Percentiles rank a stretch among this genome's conserved stretches.
These are phyloP conservation scores for Spheniscus mendiculus DNA, from an alignment of 2,113 vertebrate genomes.

Conservation along the genomic window DNA sequence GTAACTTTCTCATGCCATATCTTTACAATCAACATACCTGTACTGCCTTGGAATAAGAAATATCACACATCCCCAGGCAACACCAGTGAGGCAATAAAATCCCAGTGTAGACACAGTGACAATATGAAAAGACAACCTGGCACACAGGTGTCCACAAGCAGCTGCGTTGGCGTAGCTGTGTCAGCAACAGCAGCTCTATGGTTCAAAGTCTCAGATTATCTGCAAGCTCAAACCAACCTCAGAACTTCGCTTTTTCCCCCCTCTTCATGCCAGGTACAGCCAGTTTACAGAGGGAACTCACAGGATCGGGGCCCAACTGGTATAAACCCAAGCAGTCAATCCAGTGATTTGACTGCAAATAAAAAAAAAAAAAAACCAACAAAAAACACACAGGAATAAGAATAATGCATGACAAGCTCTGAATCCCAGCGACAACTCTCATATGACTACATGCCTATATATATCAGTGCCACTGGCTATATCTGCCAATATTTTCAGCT, in stretches of 20 bases:
- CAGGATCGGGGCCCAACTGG: accelerated
- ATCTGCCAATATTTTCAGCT: not conserved
- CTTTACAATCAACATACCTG: not conserved
- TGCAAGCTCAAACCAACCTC: not conserved
- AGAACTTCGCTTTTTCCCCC: not conserved
- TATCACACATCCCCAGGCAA: not conserved
- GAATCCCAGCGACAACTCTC: not conserved
- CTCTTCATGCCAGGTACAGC: not conserved
- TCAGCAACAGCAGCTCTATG: not conserved
- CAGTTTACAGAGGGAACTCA: not conserved
- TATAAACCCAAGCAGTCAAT: not conserved
- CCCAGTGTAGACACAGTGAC: accelerated
- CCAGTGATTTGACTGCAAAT: not conserved
- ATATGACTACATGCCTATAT: accelerated
- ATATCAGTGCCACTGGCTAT: accelerated
- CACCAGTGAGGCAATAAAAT: not conserved
- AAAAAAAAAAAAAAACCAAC: no score
- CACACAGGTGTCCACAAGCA: not conserved
- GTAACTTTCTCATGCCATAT: accelerated
- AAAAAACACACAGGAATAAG: not conserved
- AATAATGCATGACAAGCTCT: not conserved
- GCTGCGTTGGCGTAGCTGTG: not conserved
- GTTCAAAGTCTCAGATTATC: not conserved
- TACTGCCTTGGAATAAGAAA: not conserved
- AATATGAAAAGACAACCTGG: not conserved